Conservation (phyloP, 2,113 vertebrate species). For the Orthochromis indermauri region DNA sequence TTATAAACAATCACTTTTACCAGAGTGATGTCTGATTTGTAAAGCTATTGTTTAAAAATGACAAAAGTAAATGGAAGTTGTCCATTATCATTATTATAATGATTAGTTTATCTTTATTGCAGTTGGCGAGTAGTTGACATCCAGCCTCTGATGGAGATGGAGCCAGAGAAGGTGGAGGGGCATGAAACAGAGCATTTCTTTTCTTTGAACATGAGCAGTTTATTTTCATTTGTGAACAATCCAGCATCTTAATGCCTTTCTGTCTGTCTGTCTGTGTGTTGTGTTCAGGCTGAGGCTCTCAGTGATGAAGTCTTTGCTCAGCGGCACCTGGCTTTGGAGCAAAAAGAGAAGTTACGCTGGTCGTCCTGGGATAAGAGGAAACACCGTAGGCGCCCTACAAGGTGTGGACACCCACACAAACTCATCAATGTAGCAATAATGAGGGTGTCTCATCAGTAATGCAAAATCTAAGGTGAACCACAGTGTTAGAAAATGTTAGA, state of each 20-base stretch:
- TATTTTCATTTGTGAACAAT: neutral
- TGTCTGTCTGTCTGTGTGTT: neutral
- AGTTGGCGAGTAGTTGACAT: slow-evolving; percentile 81
- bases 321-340: slow-evolving; percentile 56
- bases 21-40: neutral
- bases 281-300: slow-evolving; percentile 50
- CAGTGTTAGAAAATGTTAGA: neutral
- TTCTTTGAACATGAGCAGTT: neutral
- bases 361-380: slow-evolving; percentile 34
- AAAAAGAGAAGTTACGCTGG: slow-evolving; percentile 55
- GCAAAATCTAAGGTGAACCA: neutral
- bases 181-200: slow-evolving; percentile 19
- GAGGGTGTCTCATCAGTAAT: neutral
- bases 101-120: neutral
- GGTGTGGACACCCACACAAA: slow-evolving; percentile 35
- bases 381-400: slow-evolving; percentile 18
- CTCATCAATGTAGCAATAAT: neutral
- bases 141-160: slow-evolving; percentile 53
- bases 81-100: neutral
- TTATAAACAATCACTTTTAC: neutral
- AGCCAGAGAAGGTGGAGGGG: slow-evolving; percentile 10
- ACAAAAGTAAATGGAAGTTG: neutral
- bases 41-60: neutral
- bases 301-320: slow-evolving; percentile 41
- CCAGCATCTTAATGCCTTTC: neutral